Conservation (phyloP, 2,888 invertebrate genomes). For the Pherbina coryleti region DNA sequence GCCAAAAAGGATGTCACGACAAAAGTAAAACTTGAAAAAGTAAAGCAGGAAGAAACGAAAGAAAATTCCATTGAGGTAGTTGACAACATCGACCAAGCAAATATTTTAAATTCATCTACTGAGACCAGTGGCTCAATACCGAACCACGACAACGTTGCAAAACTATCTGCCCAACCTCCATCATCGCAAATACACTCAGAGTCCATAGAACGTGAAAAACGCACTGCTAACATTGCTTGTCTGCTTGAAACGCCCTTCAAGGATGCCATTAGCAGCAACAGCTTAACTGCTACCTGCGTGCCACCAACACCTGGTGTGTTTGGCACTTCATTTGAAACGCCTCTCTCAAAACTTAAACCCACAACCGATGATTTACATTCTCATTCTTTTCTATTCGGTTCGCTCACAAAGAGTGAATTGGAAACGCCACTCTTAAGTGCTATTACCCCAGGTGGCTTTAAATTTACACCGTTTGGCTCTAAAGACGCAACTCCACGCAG, state of each 20-base stretch:
- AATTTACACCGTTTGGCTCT: constrained; percentile 56
- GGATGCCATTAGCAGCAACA: constrained; percentile 66
- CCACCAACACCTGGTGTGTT: constrained; percentile 73
- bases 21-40: constrained; percentile 6
- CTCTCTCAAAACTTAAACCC: constrained; percentile 52
- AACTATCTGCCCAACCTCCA: constrained; percentile 6
- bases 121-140: neutral
- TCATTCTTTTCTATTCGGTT: constrained; percentile 57
- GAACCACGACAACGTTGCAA: neutral
- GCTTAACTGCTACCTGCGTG: constrained; percentile 67
- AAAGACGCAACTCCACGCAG: constrained; percentile 61
- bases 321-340: constrained; percentile 67
- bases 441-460: constrained; percentile 67
- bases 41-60: neutral
- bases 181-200: constrained; percentile 2
- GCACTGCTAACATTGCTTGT: constrained; percentile 58
- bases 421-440: constrained; percentile 73
- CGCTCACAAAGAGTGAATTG: constrained; percentile 73
- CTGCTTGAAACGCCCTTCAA: constrained; percentile 75
- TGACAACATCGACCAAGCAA: neutral
- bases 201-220: constrained; percentile 47
- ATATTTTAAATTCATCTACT: neutral
- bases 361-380: constrained; percentile 50
- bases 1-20: constrained; percentile 18
- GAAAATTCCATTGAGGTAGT: neutral